Evolutionary conservation across 2,888 invertebrate genomes (phyloP).

Genomic region (Teinopalpus imperialis): DNA sequence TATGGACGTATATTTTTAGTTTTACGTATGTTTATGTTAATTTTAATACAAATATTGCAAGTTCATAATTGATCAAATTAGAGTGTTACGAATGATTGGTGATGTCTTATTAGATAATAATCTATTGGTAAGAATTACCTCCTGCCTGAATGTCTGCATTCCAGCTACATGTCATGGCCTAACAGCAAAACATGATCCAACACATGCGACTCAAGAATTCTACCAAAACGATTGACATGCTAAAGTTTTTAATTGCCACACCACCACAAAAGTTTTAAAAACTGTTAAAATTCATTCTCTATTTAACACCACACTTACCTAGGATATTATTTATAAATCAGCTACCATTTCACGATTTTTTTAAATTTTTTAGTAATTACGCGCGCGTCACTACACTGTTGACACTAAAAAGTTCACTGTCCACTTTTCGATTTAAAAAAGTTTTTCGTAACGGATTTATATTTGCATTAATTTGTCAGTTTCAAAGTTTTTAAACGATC

Average conservation of each 20-base stretch:
- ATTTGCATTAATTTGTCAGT: background rate
- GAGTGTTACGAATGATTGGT: too few species aligned
- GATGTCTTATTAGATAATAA: slow-evolving; percentile 28
- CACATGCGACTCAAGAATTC: slow-evolving; percentile 62
- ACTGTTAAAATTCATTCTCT: slow-evolving; percentile 59
- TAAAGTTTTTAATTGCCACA: slow-evolving; percentile 60
- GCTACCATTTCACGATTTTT: slow-evolving; percentile 38
- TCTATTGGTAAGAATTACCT: slow-evolving; percentile 32
- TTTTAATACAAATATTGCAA: too few species aligned
- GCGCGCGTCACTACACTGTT: slow-evolving; percentile 31
- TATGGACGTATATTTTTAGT: too few species aligned
- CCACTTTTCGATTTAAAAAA: slow-evolving; percentile 33
- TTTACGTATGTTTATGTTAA: too few species aligned
- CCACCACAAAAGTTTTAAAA: slow-evolving; percentile 61
- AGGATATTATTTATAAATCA: slow-evolving; percentile 42
- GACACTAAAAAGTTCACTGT: slow-evolving; percentile 33
- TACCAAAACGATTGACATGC: slow-evolving; percentile 53
- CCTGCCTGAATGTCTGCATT: slow-evolving; percentile 39
- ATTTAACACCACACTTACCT: slow-evolving; percentile 74
- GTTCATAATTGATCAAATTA: too few species aligned
- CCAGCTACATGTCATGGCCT: slow-evolving; percentile 34
- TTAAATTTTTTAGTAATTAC: slow-evolving; percentile 5
- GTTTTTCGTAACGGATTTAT: slow-evolving; percentile 18
- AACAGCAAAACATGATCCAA: slow-evolving; percentile 44
- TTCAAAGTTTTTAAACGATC: slow-evolving; percentile 3